Evolutionary conservation across 64 coral and sea anemone genomes (phyloP).

Genomic region (Montipora sp.): DNA sequence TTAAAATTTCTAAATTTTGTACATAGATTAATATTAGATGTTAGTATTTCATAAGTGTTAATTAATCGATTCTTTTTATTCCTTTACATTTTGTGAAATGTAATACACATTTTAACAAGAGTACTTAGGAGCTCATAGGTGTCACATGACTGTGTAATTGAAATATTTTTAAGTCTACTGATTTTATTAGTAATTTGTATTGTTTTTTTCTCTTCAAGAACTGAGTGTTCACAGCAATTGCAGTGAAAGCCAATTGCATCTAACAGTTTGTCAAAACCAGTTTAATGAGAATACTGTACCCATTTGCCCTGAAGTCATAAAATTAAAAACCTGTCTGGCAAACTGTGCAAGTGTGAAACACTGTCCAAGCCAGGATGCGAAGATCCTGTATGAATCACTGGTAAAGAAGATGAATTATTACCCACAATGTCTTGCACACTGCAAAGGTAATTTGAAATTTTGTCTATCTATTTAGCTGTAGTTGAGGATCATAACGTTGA

Average conservation of each 20-base stretch:
- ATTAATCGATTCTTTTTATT: no score
- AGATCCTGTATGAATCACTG: constrained; percentile 1
- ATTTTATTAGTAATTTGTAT: background rate
- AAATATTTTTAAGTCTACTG: no score
- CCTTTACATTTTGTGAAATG: no score
- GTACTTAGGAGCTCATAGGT: no score
- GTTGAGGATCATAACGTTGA: no score
- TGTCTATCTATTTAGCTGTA: background rate
- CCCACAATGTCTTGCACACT: constrained; percentile 10
- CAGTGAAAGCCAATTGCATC: background rate
- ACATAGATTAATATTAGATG: no score
- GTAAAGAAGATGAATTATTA: constrained; percentile 23
- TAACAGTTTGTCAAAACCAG: constrained; percentile 5
- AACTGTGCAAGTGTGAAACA: background rate
- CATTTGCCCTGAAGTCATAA: background rate
- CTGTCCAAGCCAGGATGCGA: background rate
- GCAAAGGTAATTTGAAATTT: background rate
- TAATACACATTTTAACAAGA: no score
- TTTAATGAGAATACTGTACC: constrained; percentile 25
- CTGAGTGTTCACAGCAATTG: background rate
- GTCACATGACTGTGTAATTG: no score
- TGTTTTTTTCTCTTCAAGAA: background rate
- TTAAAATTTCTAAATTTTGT: no score
- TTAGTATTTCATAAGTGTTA: no score
- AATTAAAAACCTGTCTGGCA: background rate